Base-by-base conservation (phyloP, 2,113 vertebrate genomes). In the Etheostoma spectabile region DNA sequence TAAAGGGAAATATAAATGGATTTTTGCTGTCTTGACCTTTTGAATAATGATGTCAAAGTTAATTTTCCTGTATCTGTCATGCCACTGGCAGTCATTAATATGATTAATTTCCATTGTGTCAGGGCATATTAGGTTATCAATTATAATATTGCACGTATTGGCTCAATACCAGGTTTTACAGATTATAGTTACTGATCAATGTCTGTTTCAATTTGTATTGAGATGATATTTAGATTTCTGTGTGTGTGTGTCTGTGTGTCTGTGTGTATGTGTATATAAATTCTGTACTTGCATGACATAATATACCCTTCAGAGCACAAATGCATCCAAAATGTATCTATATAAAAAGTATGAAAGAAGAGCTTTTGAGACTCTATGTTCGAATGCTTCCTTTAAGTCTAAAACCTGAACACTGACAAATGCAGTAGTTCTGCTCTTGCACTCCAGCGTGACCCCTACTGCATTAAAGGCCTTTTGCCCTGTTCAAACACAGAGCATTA, bases 371-470 rank as follows among this genome's bases (percentile, higher is more conserved):
- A 53, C 52, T 49, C 13, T 14, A n/a, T 22, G 12, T 42, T 72
- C 19, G 65, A 64, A 45, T 0, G 0, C 21, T 42, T 77, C 15
- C 24, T 53, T 51, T 35, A 18, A 42, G 48, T 52, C 38, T 38
- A 12, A 8, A 56, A 11, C 22, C 19, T 65, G n/a, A 69, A 57
- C 45, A 46, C n/a, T 67, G 13, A 57, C 16, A 7, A 13, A 24
- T 65, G 51, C 27, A 7, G 14, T 73, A 61, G 74, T 35, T 12
- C 53, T 73, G 42, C 69, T 67, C 42, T 42, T 65, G 4, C 55
- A 62, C 77, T 72, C 62, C 63, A 71, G 30, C 30, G 42, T 77
- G 82, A 79, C 82, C 78, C 68, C 86, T 79, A 24, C 59, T 88
- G 71, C 59, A 67, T 56, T 69, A 45, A 52, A 71, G 18, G 76